Conservation (phyloP, 64 coral and sea anemone species). For the Orbicella faveolata region DNA sequence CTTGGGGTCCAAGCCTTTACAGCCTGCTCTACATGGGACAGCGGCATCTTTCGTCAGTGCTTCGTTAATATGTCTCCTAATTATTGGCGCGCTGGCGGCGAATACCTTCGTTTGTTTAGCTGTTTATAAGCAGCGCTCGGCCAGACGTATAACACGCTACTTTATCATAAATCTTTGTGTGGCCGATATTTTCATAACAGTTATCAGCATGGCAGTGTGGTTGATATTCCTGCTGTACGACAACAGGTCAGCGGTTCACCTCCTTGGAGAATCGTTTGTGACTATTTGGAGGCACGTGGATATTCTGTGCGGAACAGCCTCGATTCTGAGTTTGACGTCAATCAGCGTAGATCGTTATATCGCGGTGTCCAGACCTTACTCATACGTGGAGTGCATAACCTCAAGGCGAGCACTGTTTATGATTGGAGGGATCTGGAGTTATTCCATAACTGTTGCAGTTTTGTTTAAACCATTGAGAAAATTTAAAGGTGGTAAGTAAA, state of each 20-base stretch:
- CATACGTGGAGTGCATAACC: constrained; percentile 61
- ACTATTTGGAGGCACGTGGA: constrained; percentile 59
- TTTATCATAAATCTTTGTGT: constrained; percentile 80
- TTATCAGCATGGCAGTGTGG: constrained; percentile 82
- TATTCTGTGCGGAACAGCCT: constrained; percentile 77
- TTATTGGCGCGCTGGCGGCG: constrained; percentile 43
- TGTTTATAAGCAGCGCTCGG: constrained; percentile 26
- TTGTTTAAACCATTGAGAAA: constrained; percentile 27
- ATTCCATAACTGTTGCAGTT: constrained; percentile 57
- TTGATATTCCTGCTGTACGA: constrained; percentile 48
- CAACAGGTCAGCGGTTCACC: not conserved
- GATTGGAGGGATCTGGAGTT: constrained; percentile 65
- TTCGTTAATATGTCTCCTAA: constrained; percentile 39
- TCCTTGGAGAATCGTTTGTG: constrained; percentile 27
- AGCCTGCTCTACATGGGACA: not conserved
- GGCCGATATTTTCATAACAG: constrained; percentile 63
- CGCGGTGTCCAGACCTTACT: constrained; percentile 64
- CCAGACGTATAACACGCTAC: constrained; percentile 57
- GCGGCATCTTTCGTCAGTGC: constrained; percentile 35
- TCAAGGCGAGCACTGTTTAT: constrained; percentile 45
- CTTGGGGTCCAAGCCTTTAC: not conserved
- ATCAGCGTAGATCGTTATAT: constrained; percentile 78
- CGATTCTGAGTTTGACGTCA: constrained; percentile 73
- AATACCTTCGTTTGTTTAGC: constrained; percentile 74
- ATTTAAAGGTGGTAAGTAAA: constrained; percentile 47